Evolutionary conservation across 2,888 invertebrate species (phyloP).

Genomic region (Scotopteryx bipunctaria): DNA sequence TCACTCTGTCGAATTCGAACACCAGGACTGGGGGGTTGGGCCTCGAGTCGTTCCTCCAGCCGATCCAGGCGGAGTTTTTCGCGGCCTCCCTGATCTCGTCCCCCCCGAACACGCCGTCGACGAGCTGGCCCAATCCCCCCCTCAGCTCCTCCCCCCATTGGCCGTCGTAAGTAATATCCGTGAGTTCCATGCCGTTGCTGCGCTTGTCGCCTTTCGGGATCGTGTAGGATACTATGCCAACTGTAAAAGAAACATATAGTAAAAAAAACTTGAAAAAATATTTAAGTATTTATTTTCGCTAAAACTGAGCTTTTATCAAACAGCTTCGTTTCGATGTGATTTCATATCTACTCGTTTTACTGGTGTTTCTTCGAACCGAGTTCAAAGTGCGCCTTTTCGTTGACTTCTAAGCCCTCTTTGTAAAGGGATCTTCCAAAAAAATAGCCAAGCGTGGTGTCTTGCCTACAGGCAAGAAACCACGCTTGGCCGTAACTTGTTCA

Average conservation of each 20-base stretch:
- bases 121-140: conserved; percentile 92
- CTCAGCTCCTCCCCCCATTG: conserved; percentile 89
- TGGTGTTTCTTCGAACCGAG: no score
- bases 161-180: conserved; percentile 94
- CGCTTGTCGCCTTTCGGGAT: conserved; percentile 94
- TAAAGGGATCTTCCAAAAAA: no score
- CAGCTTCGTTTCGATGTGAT: no score
- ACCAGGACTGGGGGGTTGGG: conserved; percentile 86
- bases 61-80: conserved; percentile 91
- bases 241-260: conserved; percentile 78
- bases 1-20: conserved; percentile 93
- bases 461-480: no score
- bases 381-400: no score
- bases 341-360: no score
- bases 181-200: conserved; percentile 90
- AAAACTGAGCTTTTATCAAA: no score
- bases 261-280: no score
- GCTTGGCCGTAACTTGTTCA: no score
- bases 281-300: no score
- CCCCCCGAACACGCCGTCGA: conserved; percentile 91
- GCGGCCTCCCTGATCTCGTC: conserved; percentile 85
- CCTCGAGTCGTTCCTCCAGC: conserved; percentile 91
- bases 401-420: no score
- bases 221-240: conserved; percentile 92
- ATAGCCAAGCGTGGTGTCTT: no score